Base-by-base conservation (phyloP, 2,888 invertebrate species). In the Heliconius erato region DNA sequence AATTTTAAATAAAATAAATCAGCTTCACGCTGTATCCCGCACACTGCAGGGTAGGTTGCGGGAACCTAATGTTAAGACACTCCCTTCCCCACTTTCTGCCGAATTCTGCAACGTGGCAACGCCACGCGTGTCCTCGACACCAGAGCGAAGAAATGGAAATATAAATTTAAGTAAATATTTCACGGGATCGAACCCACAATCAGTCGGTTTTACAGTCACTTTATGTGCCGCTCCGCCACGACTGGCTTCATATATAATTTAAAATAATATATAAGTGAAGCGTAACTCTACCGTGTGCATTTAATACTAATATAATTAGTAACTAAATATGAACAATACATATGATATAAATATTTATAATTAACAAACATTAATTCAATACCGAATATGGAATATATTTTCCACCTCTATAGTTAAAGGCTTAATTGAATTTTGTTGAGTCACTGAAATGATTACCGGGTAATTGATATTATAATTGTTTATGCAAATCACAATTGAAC, bases 351-450 rank as follows among this genome's bases (percentile, higher is more conserved):
- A 78, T 83, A 84, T 84, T 79, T 69, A 59, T 84, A 79, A 89
- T 90, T 87, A 84, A 83, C 82, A 81, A 80, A 84, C 89, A 69
- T 79, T 79, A 82, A 91, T 91, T 92, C 89, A 91, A 91, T 89
- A 87, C 86, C 84, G 88, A 89, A 89, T 91, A 87, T 88, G 88
- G 87, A 87, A 87, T 89, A 88, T 88, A 91, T 92, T 91, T 91
- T 90, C 89, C 89, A 89, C 88, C 86, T 89, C 87, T 88, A 87
- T 89, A 91, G 90, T 90, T 90, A 90, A 88, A 89, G 88, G 87
- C 89, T 89, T 91, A 91, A 92, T 91, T 92, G 89, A 91, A 92
- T 91, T 90, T 91, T 89, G 89, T 90, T 88, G 89, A 89, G 90
- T 89, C 88, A 88, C 87, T 87, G 86, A 88, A 89, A 90, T 89